Base-by-base conservation (phyloP, 2,797 vertebrate genomes). In the Ispidina lecontei region DNA sequence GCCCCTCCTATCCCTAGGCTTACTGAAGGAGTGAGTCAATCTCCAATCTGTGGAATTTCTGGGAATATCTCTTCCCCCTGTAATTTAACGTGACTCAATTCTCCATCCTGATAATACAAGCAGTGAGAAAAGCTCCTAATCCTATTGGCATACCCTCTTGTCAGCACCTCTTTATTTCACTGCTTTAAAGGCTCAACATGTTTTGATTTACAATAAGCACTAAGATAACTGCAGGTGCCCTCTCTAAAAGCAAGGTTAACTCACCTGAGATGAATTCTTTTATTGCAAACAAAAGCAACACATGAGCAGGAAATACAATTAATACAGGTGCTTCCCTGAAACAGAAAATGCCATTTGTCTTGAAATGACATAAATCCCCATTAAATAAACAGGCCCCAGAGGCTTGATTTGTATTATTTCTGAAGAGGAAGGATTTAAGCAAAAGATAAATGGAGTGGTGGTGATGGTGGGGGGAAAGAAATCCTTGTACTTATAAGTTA, bases 181-280 rank as follows among this genome's bases (percentile, higher is more conserved):
- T 97, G 95, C 97, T 97, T 98, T 98, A 98, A 97, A 97, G 97
- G 97, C 97, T 98, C 97, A 98, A 97, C 96, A 94, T 98, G 97
- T 98, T 98, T 98, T 98, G 97, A 98, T 98, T 98, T 97, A 97
- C 96, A 97, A 97, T 97, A 96, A 96, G 87, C 91, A 94, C 95
- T 91, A 91, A 97, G 97, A 97, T 97, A 97, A 97, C 96, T 97
- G 96, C 98, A 98, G 98, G 97, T 98, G 97, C 98, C 98, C 98
- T 96, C 96, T 95, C 94, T 97, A 96, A 98, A 98, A 96, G 97
- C 97, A 94, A 97, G 98, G 98, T 98, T 98, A 98, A 98, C 98
- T 98, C 97, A 97, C 97, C 97, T 98, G 97, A 98, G 97, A 97
- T 97, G 95, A 97, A 97, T 97, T 97, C 97, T 97, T 97, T 97